Evolutionary conservation across 2,113 vertebrate genomes (phyloP), one percentile per base, ranked within the genome.

Genomic region (Paraplagusia blochii): DNA sequence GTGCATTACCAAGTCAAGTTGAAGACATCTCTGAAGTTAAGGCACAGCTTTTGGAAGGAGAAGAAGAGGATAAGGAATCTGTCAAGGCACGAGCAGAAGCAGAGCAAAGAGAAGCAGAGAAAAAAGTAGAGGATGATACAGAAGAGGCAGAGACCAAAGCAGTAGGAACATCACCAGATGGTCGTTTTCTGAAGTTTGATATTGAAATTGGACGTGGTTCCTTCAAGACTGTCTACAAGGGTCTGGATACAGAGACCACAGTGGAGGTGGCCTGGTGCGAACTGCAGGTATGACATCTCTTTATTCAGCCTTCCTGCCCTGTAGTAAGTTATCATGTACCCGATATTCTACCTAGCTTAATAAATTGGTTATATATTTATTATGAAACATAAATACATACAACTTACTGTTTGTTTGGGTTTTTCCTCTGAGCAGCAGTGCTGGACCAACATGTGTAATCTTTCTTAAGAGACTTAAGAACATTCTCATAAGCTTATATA

Each of bases 191-290:
- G 0, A 99, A 99, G 87, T 98, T 99, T 65, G 97, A 99, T 76
- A 98, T 99, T 22, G 97, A 99, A 84, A 97, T 99, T 45, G 97
- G 97, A 83, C 91, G 95, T 70, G 97, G 97, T 44, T 99, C 97
- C 45, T 99, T 99, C 82, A 99, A 98, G 91, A 99, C 97, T 0
- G 97, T 98, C 52, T 99, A 99, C 85, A 98, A 97, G 80, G 97
- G 96, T 40, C 87, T 99, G 85, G 97, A 99, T 87, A 99, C 96
- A 0, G 97, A 99, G 60, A 98, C 97, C 36, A 99, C 97, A 0
- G 96, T 99, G 88, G 97, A 99, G 79, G 97, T 99, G 9, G 97
- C 96, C 60, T 99, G 97, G 97, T 99, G 97, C 58, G 97, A 99
- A 80, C 85, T 99, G 53, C 97, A 99, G 96, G 97, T 98, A 93